Conservation (phyloP, 2,888 invertebrate genomes). For the Tiliacea citrago region DNA sequence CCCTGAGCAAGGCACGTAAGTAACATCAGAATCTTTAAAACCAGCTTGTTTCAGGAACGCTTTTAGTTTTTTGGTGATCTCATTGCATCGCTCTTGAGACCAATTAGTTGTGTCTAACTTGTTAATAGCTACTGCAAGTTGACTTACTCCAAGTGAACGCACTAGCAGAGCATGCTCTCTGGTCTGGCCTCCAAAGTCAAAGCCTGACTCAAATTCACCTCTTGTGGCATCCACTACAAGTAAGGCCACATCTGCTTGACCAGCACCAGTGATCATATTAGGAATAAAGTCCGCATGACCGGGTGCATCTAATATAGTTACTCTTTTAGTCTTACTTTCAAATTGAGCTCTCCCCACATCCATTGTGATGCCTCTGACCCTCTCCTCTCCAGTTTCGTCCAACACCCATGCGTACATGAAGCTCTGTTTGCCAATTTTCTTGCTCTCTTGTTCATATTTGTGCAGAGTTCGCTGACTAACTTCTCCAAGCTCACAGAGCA, state of each 20-base stretch:
- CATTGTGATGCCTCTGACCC: constrained; percentile 99
- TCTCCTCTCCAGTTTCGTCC: constrained; percentile 99
- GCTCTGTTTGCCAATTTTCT: constrained; percentile 99
- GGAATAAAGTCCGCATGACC: constrained; percentile 99
- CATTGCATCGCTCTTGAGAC: constrained; percentile 97
- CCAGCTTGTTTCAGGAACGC: constrained; percentile 97
- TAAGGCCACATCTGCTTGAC: constrained; percentile 99
- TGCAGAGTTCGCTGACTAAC: constrained; percentile 97
- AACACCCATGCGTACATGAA: constrained; percentile 99
- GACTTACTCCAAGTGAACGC: constrained; percentile 96
- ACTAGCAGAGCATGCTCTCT: constrained; percentile 99
- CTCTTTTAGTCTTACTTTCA: constrained; percentile 95
- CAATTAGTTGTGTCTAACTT: constrained; percentile 99
- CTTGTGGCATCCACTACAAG: constrained; percentile 98
- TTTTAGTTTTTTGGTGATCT: constrained; percentile 96
- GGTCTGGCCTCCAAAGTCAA: constrained; percentile 99
- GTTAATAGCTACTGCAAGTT: constrained; percentile 98
- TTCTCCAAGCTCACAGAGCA: constrained; percentile 96
- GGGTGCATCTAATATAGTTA: constrained; percentile 98
- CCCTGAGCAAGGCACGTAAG: constrained; percentile 98
- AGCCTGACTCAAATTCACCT: constrained; percentile 99
- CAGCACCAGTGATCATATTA: constrained; percentile 99
- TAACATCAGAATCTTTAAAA: constrained; percentile 96
- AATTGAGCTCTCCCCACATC: constrained; percentile 98
- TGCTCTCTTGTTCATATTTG: constrained; percentile 99